Evolutionary conservation across 2,797 vertebrate genomes (phyloP).

Genomic region (Anguilla anguilla): DNA sequence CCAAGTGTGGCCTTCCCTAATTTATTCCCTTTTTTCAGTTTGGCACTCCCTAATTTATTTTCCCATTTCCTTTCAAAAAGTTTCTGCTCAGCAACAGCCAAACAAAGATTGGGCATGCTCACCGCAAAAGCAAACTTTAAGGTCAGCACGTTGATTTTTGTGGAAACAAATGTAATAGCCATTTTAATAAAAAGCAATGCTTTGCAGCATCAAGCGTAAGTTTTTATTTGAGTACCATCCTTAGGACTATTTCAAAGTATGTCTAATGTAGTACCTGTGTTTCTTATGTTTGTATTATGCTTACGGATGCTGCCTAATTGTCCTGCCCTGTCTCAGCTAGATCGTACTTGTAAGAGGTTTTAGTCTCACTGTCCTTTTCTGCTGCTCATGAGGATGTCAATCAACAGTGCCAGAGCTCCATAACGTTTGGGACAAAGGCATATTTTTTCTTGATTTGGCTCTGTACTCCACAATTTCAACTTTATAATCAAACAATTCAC

Average conservation of each 20-base stretch:
- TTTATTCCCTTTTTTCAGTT: slow-evolving; percentile 24
- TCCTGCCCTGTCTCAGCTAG: neutral
- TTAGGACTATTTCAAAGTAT: neutral
- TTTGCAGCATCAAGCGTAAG: neutral
- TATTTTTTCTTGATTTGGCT: too few species aligned
- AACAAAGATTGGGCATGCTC: neutral
- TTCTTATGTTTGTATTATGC: neutral
- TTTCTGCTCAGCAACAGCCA: neutral
- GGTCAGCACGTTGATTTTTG: neutral
- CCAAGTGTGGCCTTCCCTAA: slow-evolving; percentile 39
- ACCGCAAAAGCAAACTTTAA: neutral
- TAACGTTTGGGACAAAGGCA: too few species aligned
- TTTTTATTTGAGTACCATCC: neutral
- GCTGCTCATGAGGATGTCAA: neutral
- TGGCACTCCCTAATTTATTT: slow-evolving; percentile 37
- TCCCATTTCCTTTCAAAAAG: neutral
- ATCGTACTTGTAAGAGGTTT: neutral
- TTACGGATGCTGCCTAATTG: neutral
- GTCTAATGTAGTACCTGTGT: neutral
- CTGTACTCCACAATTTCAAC: too few species aligned
- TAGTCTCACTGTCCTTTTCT: neutral
- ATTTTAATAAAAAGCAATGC: neutral
- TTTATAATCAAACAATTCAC: too few species aligned
- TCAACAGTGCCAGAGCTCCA: neutral
- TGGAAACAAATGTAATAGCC: neutral